Conservation (phyloP, 2,888 invertebrate species). For the Pogonocherus hispidulus region DNA sequence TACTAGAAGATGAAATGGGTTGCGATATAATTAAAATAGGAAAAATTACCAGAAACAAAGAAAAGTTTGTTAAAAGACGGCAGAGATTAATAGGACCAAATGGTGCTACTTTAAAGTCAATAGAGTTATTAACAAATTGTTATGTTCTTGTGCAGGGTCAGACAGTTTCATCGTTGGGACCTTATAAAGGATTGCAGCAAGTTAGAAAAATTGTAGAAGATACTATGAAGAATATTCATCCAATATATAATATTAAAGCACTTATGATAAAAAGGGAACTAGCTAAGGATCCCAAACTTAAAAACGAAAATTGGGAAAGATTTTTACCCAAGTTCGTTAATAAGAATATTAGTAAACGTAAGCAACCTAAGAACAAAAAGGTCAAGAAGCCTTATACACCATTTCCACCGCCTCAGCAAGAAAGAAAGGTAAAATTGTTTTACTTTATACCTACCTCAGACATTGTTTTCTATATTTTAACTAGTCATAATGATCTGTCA, state of each 20-base stretch:
- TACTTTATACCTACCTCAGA: too few relatives aligned
- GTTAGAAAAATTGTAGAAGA: constrained; percentile 93
- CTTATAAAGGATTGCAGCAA: constrained; percentile 90
- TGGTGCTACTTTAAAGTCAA: constrained; percentile 97
- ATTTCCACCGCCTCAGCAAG: constrained; percentile 94
- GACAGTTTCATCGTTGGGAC: constrained; percentile 97
- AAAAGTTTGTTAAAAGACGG: constrained; percentile 94
- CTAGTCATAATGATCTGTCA: too few relatives aligned
- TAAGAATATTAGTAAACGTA: constrained; percentile 90
- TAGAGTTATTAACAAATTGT: constrained; percentile 95
- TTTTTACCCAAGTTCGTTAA: constrained; percentile 94
- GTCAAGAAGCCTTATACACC: constrained; percentile 97
- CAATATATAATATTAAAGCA: constrained; percentile 97
- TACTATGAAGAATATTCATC: constrained; percentile 99
- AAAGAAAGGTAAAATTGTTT: constrained; percentile 85
- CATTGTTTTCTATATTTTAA: too few relatives aligned
- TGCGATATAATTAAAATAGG: constrained; percentile 98
- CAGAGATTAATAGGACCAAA: constrained; percentile 96
- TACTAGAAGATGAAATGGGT: constrained; percentile 89
- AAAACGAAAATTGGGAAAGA: constrained; percentile 96
- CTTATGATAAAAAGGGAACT: constrained; percentile 98
- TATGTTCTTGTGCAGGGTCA: constrained; percentile 98
- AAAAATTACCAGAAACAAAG: constrained; percentile 88
- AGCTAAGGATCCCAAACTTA: constrained; percentile 91
- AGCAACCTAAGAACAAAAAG: constrained; percentile 89